Percentiles rank a stretch among this genome's conserved stretches.
Evolutionary conservation across 2,113 vertebrate species (phyloP).

Genomic region (Percina caprodes): DNA sequence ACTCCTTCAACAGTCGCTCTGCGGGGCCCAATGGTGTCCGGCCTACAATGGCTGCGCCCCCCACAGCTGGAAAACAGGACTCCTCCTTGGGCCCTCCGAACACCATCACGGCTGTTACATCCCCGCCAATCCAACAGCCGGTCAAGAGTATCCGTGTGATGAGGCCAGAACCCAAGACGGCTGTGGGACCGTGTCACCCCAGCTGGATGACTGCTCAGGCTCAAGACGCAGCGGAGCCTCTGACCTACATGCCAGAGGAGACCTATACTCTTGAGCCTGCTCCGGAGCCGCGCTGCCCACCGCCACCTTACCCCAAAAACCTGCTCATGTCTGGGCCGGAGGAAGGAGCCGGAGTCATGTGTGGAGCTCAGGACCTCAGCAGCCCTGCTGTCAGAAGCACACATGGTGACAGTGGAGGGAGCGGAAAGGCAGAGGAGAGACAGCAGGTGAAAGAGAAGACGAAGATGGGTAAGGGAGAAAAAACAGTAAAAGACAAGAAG

Average conservation of each 20-base stretch:
- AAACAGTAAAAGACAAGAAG: conserved; percentile 92
- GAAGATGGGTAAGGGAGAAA: conserved; percentile 88
- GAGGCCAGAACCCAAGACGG: conserved; percentile 96
- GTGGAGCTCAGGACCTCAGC: conserved; percentile 69
- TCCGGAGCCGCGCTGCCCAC: conserved; percentile 91
- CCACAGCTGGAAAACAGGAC: conserved; percentile 84
- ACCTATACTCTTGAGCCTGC: conserved; percentile 85
- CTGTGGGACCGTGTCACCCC: conserved; percentile 95
- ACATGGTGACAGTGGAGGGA: conserved; percentile 64
- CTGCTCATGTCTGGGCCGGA: conserved; percentile 87
- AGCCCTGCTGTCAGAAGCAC: conserved; percentile 40
- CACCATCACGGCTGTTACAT: conserved; percentile 94
- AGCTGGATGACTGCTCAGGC: conserved; percentile 90
- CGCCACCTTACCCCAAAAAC: conserved; percentile 95
- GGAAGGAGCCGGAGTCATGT: conserved; percentile 73
- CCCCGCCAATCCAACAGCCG: conserved; percentile 95
- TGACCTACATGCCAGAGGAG: conserved; percentile 83
- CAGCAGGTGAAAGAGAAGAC: conserved; percentile 85
- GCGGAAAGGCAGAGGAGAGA: conserved; percentile 73
- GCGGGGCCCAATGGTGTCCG: conserved; percentile 85
- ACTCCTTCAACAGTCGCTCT: conserved; percentile 94
- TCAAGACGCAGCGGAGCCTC: conserved; percentile 85
- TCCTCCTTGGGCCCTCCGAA: conserved; percentile 88
- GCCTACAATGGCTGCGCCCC: conserved; percentile 80
- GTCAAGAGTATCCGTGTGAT: conserved; percentile 97